phyloP scores from a whole-genome alignment of 2,888 invertebrate species.

The Trimorus sp. region DNA sequence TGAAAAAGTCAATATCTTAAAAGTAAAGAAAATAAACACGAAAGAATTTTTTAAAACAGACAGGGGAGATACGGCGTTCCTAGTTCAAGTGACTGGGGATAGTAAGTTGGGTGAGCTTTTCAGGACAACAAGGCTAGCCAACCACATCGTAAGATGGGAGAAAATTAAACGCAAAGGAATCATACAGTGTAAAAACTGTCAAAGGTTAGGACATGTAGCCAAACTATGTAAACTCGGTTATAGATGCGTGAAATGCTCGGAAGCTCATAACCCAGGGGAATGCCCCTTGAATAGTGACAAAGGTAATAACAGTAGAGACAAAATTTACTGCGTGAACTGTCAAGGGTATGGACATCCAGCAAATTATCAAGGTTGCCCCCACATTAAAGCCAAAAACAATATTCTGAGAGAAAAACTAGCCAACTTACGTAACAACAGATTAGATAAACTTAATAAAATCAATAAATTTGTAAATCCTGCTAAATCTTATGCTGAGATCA shows the following conservation, averaged over 20 bases:
- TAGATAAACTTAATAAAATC: constrained; percentile 13
- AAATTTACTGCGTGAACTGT: no score
- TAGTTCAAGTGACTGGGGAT: constrained; percentile 13
- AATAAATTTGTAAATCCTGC: neutral
- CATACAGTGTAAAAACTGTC: constrained; percentile 39
- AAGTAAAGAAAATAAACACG: constrained; percentile 43
- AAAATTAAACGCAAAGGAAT: constrained; percentile 19
- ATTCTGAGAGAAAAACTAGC: constrained; percentile 8
- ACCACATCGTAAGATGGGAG: constrained; percentile 47
- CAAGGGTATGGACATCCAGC: constrained; percentile 50
- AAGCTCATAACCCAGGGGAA: constrained; percentile 34
- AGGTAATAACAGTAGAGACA: no score
- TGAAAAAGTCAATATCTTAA: constrained; percentile 25
- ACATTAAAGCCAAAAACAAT: constrained; percentile 11
- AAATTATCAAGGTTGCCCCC: constrained; percentile 58
- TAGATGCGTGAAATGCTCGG: constrained; percentile 55
- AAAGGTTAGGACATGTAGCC: constrained; percentile 29
- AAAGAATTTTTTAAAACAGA: constrained; percentile 35
- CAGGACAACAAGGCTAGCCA: no score
- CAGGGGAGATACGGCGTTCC: constrained; percentile 18
- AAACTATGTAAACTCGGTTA: constrained; percentile 27
- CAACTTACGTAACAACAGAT: neutral
- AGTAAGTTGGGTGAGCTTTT: constrained; percentile 11
- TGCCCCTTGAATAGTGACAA: no score
- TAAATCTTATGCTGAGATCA: no score